Evolutionary conservation across 2,113 vertebrate genomes (phyloP).

Genomic region (Zosterops hypoxanthus): DNA sequence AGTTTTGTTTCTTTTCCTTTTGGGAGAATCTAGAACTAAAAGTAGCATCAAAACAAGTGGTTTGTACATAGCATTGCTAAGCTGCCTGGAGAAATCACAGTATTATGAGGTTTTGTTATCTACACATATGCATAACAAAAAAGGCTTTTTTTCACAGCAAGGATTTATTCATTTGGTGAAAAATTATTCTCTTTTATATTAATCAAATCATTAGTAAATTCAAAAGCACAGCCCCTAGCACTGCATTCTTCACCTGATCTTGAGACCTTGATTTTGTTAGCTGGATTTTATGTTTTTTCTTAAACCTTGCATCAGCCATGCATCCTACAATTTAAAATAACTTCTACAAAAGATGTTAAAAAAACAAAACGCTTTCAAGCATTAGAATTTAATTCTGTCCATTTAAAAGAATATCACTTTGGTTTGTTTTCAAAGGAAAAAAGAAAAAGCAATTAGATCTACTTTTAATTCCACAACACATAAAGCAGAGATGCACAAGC

Average conservation of each 20-base stretch:
- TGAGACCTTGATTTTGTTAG: neutral
- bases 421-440: neutral
- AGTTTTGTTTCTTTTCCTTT: neutral
- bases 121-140: neutral
- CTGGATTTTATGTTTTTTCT: neutral
- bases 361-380: neutral
- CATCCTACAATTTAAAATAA: neutral
- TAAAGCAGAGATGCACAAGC: neutral
- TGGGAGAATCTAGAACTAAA: neutral
- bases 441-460: neutral
- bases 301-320: neutral
- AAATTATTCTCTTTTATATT: neutral
- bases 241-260: neutral
- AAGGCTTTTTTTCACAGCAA: neutral
- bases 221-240: neutral
- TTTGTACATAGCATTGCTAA: neutral
- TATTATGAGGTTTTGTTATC: neutral
- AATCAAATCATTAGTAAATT: neutral
- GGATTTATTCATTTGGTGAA: neutral
- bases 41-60: neutral
- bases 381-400: neutral
- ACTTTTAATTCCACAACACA: constrained; percentile 6
- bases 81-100: neutral
- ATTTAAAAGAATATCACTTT: neutral
- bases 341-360: neutral